phyloP scores from a whole-genome alignment of 2,888 invertebrate genomes.

The Hyposoter dolosus region DNA sequence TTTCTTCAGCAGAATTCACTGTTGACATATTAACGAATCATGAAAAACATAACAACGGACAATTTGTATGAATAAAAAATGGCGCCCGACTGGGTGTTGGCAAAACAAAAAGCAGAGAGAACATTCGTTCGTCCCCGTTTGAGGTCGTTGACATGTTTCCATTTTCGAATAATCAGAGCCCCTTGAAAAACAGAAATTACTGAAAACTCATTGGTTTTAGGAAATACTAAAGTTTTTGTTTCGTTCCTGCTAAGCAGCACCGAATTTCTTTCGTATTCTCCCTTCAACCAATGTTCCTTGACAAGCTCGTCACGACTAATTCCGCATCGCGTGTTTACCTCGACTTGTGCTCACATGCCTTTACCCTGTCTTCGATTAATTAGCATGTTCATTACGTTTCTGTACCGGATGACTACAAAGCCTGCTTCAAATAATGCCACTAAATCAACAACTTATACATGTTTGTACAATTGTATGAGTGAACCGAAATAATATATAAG shows the following conservation, averaged over 20 bases:
- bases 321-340: slow-evolving; percentile 50
- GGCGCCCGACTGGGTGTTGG: too few species aligned
- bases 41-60: slow-evolving; percentile 55
- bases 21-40: slow-evolving; percentile 50
- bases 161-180: background rate
- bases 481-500: background rate
- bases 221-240: background rate
- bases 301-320: slow-evolving; percentile 43
- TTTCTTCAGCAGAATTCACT: slow-evolving; percentile 46
- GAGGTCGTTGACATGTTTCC: background rate
- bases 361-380: slow-evolving; percentile 53
- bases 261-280: background rate
- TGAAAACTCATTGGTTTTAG: background rate
- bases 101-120: too few species aligned
- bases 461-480: slow-evolving; percentile 20
- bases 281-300: slow-evolving; percentile 33
- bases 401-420: slow-evolving; percentile 8
- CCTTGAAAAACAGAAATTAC: background rate
- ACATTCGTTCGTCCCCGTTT: too few species aligned
- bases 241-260: background rate
- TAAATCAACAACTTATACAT: slow-evolving; percentile 6
- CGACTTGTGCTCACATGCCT: slow-evolving; percentile 14
- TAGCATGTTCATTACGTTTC: slow-evolving; percentile 50
- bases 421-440: slow-evolving; percentile 13
- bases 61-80: background rate